A percentile compares a stretch with the other conserved stretches of the same genome.
phyloP scores from a whole-genome alignment of 2,113 vertebrate species.

The Cyprinodon tularosa region DNA sequence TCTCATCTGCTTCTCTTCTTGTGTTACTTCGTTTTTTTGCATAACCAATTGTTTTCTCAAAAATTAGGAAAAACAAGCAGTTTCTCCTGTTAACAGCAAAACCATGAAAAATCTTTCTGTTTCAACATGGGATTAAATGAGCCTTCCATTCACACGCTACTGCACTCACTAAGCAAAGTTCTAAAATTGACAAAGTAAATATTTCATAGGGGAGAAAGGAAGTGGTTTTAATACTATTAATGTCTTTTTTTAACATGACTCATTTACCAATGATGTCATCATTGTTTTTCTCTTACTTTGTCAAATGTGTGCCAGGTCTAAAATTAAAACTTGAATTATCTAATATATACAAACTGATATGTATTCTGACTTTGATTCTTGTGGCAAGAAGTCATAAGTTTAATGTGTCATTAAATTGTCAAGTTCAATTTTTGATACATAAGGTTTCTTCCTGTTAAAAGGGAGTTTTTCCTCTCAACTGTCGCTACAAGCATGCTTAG shows the following conservation, averaged over 20 bases:
- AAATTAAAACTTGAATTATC: constrained; percentile 13
- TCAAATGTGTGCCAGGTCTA: not conserved
- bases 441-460: no score
- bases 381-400: constrained; percentile 14
- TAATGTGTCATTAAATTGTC: not conserved
- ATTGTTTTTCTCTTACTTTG: constrained; percentile 5
- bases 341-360: not conserved
- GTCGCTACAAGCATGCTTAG: no score
- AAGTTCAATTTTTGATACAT: not conserved
- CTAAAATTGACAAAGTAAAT: constrained; percentile 11
- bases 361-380: not conserved
- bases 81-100: constrained; percentile 9
- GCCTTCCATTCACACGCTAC: not conserved
- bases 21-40: not conserved
- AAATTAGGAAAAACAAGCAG: not conserved
- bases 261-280: constrained; percentile 19
- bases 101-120: constrained; percentile 8
- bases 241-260: constrained; percentile 34
- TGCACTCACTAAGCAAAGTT: constrained; percentile 6
- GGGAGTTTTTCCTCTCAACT: no score
- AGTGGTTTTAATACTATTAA: constrained; percentile 23
- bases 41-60: constrained; percentile 8
- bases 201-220: constrained; percentile 16
- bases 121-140: constrained; percentile 8
- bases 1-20: constrained; percentile 11